Percentiles rank a stretch among this genome's conserved stretches.
Evolutionary conservation across 2,797 vertebrate species (phyloP).

Genomic region (Gobio occitaniae): DNA sequence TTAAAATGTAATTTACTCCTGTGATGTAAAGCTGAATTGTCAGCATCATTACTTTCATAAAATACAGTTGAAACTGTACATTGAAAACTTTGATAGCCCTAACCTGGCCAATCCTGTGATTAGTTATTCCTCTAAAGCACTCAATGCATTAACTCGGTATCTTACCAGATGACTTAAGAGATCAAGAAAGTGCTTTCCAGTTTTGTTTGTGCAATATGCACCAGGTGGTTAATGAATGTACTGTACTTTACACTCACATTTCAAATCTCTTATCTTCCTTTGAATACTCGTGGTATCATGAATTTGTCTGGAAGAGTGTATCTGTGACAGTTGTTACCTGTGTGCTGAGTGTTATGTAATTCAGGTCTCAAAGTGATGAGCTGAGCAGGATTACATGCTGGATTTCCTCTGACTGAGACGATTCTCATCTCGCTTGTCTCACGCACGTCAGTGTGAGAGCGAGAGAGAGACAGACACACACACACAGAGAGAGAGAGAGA

Average conservation of each 20-base stretch:
- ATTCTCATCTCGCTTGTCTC: constrained; percentile 6
- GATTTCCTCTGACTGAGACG: constrained; percentile 16
- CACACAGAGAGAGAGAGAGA: too few species aligned
- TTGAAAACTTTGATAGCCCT: background rate
- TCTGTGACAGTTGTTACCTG: background rate
- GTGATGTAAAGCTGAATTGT: background rate
- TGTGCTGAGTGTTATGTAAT: background rate
- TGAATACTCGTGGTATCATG: background rate
- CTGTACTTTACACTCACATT: background rate
- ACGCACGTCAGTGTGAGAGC: background rate
- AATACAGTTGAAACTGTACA: background rate
- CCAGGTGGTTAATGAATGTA: constrained; percentile 2
- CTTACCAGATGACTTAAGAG: background rate
- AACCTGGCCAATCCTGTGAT: background rate
- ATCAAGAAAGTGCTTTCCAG: background rate
- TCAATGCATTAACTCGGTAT: background rate
- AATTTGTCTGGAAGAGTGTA: background rate
- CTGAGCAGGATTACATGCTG: constrained; percentile 34
- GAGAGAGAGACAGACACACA: too few species aligned
- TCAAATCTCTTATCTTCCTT: background rate
- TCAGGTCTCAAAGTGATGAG: constrained; percentile 26
- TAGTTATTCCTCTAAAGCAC: background rate
- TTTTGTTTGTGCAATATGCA: background rate
- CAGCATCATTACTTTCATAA: background rate
- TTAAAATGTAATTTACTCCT: background rate